Evolutionary conservation across 2,888 invertebrate species (phyloP).

Genomic region (Magallana nippona): DNA sequence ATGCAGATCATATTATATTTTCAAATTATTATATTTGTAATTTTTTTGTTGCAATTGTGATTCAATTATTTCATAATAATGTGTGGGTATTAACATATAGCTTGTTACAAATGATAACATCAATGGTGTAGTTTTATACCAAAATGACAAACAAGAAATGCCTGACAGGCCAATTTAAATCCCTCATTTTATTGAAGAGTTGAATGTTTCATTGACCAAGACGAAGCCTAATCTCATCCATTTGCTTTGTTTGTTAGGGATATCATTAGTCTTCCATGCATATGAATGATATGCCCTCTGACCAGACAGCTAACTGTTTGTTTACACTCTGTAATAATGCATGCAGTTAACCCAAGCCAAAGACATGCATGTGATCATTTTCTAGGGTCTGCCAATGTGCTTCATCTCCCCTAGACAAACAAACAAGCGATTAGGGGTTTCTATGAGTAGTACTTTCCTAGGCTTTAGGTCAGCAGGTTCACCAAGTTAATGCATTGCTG

Average conservation of each 20-base stretch:
- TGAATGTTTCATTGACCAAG: not conserved
- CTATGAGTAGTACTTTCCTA: not conserved
- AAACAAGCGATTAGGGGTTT: conserved; percentile 9
- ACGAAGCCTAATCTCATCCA: not conserved
- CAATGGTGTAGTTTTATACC: too few species aligned
- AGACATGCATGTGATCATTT: not conserved
- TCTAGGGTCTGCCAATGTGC: not conserved
- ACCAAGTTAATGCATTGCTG: not conserved
- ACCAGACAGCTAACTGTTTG: not conserved
- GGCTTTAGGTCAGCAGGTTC: not conserved
- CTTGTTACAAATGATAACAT: too few species aligned
- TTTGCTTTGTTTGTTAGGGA: conserved; percentile 19
- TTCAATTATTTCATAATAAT: too few species aligned
- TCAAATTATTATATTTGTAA: too few species aligned
- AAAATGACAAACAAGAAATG: too few species aligned
- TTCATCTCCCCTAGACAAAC: conserved; percentile 19
- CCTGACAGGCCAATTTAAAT: too few species aligned
- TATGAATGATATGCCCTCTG: conserved; percentile 5
- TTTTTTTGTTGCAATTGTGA: too few species aligned
- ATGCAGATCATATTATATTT: too few species aligned
- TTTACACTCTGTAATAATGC: conserved; percentile 2
- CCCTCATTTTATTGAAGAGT: too few species aligned
- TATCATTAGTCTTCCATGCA: conserved; percentile 21
- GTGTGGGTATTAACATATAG: too few species aligned
- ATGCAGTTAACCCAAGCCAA: not conserved